These are phyloP conservation scores for Picus viridis DNA, from an alignment of 2,797 vertebrate species.

Conservation along the genomic window DNA sequence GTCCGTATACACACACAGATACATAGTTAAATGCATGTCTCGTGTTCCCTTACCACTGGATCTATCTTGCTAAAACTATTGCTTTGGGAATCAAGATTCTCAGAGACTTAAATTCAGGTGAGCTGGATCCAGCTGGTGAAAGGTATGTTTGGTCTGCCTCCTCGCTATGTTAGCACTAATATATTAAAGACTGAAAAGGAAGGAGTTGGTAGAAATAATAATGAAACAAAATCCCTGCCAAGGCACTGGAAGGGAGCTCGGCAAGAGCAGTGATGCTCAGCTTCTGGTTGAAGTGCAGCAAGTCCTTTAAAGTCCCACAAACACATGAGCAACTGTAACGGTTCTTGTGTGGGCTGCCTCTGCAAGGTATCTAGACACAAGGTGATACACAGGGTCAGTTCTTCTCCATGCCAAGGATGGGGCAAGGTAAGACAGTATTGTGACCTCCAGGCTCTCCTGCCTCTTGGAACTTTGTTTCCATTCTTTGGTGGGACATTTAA, in stretches of 20 bases:
- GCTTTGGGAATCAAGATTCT: not conserved
- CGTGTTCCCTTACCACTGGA: not conserved
- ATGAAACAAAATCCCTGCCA: not conserved
- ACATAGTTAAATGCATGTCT: not conserved
- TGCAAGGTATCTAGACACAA: not conserved
- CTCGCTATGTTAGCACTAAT: not conserved
- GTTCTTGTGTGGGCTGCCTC: not conserved
- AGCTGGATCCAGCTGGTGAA: not conserved
- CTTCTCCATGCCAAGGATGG: not conserved
- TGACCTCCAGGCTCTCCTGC: not conserved
- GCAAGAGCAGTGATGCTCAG: not conserved
- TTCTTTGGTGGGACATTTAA: not conserved
- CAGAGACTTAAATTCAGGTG: not conserved
- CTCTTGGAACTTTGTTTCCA: not conserved
- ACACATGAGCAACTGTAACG: accelerated
- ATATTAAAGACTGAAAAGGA: not conserved
- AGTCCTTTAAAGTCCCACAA: not conserved
- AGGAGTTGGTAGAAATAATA: not conserved
- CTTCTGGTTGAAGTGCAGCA: not conserved
- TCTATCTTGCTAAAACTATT: not conserved
- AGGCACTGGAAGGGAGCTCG: not conserved
- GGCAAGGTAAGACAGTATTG: not conserved
- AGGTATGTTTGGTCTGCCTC: not conserved
- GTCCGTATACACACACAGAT: not conserved
- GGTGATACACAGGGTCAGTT: not conserved